Evolutionary conservation across 2,888 invertebrate genomes (phyloP).

Genomic region (Dione vanillae): DNA sequence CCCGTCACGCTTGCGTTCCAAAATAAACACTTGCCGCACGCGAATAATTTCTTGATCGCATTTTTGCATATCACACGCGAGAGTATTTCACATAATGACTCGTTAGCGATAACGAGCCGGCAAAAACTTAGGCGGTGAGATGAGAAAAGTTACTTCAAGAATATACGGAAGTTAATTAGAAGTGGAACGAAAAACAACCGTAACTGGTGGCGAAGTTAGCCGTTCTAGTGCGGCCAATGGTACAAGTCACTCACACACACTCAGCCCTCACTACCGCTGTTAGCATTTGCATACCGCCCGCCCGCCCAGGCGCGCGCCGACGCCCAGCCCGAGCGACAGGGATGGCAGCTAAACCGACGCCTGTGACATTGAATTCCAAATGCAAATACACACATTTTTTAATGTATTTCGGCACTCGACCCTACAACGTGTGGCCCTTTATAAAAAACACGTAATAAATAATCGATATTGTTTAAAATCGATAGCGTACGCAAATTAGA

Average conservation of each 20-base stretch:
- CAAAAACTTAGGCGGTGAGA: constrained; percentile 73
- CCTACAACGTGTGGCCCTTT: constrained; percentile 33
- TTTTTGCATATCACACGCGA: constrained; percentile 75
- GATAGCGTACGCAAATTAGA: constrained; percentile 60
- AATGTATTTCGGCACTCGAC: constrained; percentile 42
- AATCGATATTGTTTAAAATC: constrained; percentile 31
- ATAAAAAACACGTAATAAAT: constrained; percentile 25
- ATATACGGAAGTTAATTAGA: constrained; percentile 84
- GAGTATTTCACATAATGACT: constrained; percentile 74
- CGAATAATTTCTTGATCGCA: constrained; percentile 59
- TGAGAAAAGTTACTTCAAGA: constrained; percentile 84
- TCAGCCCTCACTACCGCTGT: constrained; percentile 67
- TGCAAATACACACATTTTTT: constrained; percentile 48
- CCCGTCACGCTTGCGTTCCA: constrained; percentile 60
- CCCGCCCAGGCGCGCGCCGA: constrained; percentile 83
- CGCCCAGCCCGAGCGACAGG: constrained; percentile 81
- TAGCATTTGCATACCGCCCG: constrained; percentile 85
- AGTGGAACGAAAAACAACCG: constrained; percentile 85
- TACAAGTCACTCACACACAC: constrained; percentile 79
- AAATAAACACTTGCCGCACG: constrained; percentile 70
- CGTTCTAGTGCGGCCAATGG: constrained; percentile 84
- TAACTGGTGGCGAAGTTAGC: constrained; percentile 84
- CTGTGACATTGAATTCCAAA: constrained; percentile 63
- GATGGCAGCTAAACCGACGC: constrained; percentile 68
- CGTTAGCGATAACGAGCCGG: constrained; percentile 62